Conservation (phyloP, 2,888 invertebrate genomes). For the Apomyelois bistriatella region DNA sequence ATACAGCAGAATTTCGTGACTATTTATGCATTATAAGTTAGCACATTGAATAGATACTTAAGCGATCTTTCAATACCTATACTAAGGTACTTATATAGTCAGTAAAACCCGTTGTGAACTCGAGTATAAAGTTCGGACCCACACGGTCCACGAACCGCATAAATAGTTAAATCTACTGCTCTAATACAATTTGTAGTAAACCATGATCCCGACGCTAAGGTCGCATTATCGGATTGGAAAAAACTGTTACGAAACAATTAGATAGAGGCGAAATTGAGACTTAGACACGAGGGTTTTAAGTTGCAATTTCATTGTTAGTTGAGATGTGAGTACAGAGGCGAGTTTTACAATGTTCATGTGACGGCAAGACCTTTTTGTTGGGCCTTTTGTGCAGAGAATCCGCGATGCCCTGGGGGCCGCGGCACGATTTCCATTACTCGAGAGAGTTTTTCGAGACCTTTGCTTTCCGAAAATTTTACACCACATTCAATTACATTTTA, state of each 20-base stretch:
- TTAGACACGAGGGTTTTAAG: conserved; percentile 39
- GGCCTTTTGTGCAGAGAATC: conserved; percentile 73
- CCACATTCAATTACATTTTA: conserved; percentile 40
- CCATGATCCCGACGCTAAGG: conserved; percentile 78
- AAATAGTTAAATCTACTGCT: conserved; percentile 78
- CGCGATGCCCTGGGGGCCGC: conserved; percentile 69
- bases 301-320: conserved; percentile 45
- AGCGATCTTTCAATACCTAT: conserved; percentile 1
- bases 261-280: conserved; percentile 40
- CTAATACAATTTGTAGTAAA: conserved; percentile 80
- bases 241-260: conserved; percentile 66
- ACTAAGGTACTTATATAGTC: too few relatives aligned
- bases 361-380: conserved; percentile 76
- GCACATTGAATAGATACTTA: conserved; percentile 4
- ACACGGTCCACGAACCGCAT: conserved; percentile 44
- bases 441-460: conserved; percentile 63
- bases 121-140: conserved; percentile 15
- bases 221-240: conserved; percentile 79
- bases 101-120: conserved; percentile 12
- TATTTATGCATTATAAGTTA: conserved; percentile 3
- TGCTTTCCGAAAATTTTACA: conserved; percentile 55
- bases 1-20: background rate
- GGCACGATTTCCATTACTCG: conserved; percentile 77
- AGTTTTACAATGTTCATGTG: conserved; percentile 79
- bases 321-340: conserved; percentile 56